Evolutionary conservation across 2,113 vertebrate species (phyloP), one percentile per base, ranked within the genome.

Genomic region (Cyanistes caeruleus): DNA sequence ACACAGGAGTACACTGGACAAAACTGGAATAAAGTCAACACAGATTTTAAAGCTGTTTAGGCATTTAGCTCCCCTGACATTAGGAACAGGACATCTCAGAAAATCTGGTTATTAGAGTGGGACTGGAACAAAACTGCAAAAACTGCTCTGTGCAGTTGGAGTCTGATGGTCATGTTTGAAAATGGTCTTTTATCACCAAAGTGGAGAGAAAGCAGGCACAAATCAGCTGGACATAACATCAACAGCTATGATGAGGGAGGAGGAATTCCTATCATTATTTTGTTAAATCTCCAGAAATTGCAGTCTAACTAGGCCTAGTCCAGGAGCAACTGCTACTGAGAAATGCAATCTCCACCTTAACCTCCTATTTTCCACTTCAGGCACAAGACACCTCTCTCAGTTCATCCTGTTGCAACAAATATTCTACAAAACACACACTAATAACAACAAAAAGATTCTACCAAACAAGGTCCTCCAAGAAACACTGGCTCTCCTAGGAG

Each of bases 91-190:
- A 68, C n/a, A 79, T 79, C 48, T 85, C 67, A 87, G 58, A 90
- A 91, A 94, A 76, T 56, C 41, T 76, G 28, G 5, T 79, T 83
- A 24, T 89, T 64, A 82, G 62, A 58, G 20, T 56, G 60, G 11
- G 44, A 64, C 49, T 82, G 70, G 84, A 78, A 89, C 68, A 94
- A 60, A 92, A 73, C 35, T 43, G 41, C 79, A 73, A 39, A 39
- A 39, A 39, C 77, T 93, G 53, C 72, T 88, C 28, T 85, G n/a
- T 90, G 74, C 53, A 92, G 74, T 70, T 93, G 88, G 67, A 93
- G 58, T 90, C 74, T 41, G 69, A 75, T 44, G 35, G 62, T 75
- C 7, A 3, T 46, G 43, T 76, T 77, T 84, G 74, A 90, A 94
- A 87, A 94, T 1, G 1, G 30, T 39, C 63, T 91, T 95, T 91